Conservation (phyloP, 2,888 invertebrate species). For the Drosophila mettleri region DNA sequence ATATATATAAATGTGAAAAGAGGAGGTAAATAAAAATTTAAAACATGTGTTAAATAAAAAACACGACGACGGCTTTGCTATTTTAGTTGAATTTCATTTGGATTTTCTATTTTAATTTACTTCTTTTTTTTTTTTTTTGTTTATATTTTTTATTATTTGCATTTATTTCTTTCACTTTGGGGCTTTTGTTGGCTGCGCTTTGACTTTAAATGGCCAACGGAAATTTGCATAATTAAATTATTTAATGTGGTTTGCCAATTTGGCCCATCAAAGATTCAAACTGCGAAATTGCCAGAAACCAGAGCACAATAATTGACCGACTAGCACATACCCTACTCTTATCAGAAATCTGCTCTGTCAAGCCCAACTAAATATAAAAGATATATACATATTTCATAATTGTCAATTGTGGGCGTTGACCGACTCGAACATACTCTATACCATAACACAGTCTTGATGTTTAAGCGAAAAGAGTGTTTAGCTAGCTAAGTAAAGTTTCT, state of each 20-base stretch:
- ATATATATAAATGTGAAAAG: background rate
- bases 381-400: background rate
- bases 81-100: background rate
- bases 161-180: constrained; percentile 47
- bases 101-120: background rate
- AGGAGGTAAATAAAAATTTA: background rate
- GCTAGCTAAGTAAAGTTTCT: background rate
- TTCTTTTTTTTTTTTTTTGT: constrained; percentile 9
- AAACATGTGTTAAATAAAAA: constrained; percentile 5
- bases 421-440: background rate
- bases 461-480: background rate
- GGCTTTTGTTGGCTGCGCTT: constrained; percentile 34
- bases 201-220: constrained; percentile 22
- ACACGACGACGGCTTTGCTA: constrained; percentile 4
- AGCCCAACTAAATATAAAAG: background rate
- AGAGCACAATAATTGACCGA: background rate
- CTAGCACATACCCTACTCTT: background rate
- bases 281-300: constrained; percentile 1
- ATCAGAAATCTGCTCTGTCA: background rate
- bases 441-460: background rate
- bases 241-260: constrained; percentile 71
- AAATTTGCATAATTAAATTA: constrained; percentile 66
- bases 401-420: background rate
- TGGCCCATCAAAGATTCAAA: constrained; percentile 51
- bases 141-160: constrained; percentile 17